Evolutionary conservation across 92 coral and sea anemone species (phyloP), one percentile per base, ranked within the genome.

Genomic region (Porites divaricata): DNA sequence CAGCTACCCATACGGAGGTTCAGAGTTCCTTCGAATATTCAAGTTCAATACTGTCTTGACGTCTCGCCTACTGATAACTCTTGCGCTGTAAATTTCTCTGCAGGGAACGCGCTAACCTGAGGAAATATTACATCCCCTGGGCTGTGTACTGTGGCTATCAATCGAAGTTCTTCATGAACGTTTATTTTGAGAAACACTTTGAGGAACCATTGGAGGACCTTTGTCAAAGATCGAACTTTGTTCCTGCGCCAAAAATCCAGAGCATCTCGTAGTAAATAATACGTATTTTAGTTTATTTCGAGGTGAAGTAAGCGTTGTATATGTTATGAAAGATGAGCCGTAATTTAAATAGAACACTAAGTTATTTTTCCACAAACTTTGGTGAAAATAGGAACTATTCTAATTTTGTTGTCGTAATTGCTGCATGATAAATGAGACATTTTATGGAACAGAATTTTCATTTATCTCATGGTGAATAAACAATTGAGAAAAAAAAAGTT

Each of bases 111-210:
- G 65, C 82, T 50, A 76, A 87, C 51, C 86, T 96, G 14, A 70
- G 89, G 48, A 85, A 51, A 68, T 70, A 92, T 80, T 88, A 92
- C 78, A 94, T 96, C 48, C 99, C 99, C 8, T 96, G 99, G 99
- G 99, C 99, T 9, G 75, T 96, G 2, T 86, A 89, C 79, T 87
- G 95, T 5, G 99, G 98, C 14, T 89, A 72, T 70, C 89, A 90
- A 72, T 92, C 98, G 20, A 86, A 81, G 49, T 92, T 92, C 80
- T 71, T 89, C 35, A 89, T 96, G 91, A 96, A 96, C 77, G 88
- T 96, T 51, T 96, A 90, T 77, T 87, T 87, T 79, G 99, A 96
- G 64, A 93, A 88, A 71, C 96, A 88, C 68, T 94, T 96, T 75
- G 92, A 90, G 67, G 96, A 96, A 50, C 94, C 98, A 7, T 67